A percentile compares a stretch with the other conserved stretches of the same genome.
Evolutionary conservation across 53 echinoderm and acorn worm species (phyloP).

Genomic region (Paelopatides confundens): DNA sequence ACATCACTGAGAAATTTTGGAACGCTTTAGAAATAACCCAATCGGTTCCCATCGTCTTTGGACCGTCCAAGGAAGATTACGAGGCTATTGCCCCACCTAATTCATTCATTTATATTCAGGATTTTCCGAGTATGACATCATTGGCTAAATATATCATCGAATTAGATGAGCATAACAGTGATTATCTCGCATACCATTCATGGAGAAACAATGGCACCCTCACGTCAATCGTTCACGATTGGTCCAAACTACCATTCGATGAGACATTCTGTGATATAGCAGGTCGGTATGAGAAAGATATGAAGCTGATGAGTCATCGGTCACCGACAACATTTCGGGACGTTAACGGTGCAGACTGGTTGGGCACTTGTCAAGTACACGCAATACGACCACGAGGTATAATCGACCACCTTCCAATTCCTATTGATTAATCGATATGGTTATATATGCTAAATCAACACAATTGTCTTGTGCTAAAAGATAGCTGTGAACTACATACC

Average conservation of each 20-base stretch:
- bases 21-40: background rate
- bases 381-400: constrained; percentile 36
- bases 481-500: too few relatives aligned
- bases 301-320: background rate
- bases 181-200: constrained; percentile 23
- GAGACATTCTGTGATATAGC: constrained; percentile 36
- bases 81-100: constrained; percentile 1
- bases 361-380: constrained; percentile 35
- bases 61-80: constrained; percentile 14
- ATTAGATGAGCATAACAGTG: background rate
- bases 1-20: constrained; percentile 49
- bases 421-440: background rate
- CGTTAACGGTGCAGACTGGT: constrained; percentile 44
- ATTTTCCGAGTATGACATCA: background rate
- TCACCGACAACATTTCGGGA: background rate
- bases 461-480: too few relatives aligned
- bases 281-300: background rate
- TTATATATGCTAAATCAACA: too few relatives aligned
- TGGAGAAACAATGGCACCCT: constrained; percentile 15
- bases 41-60: constrained; percentile 34
- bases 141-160: background rate
- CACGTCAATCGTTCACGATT: background rate
- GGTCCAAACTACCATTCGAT: constrained; percentile 26
- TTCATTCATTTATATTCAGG: constrained; percentile 33
- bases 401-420: constrained; percentile 35